Percentiles rank a stretch among this genome's conserved stretches.
phyloP scores from a whole-genome alignment of 1,140 invertebrate species.

The Pseudoatta argentina region DNA sequence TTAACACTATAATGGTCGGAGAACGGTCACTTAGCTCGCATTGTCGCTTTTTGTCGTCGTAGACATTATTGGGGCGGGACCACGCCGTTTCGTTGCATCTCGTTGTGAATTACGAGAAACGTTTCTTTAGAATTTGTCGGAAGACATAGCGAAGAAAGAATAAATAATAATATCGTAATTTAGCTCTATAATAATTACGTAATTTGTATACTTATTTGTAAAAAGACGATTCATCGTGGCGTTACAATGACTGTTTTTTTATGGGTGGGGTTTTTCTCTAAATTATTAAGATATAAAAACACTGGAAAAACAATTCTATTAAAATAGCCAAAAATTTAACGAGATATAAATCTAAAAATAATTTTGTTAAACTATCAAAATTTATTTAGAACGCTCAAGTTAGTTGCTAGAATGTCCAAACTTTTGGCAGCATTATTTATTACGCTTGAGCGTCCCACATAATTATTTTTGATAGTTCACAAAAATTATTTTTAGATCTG shows the following conservation, averaged over 20 bases:
- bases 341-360: too few species aligned
- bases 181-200: not conserved
- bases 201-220: not conserved
- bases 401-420: too few species aligned
- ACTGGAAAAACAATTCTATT: too few species aligned
- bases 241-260: too few species aligned
- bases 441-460: too few species aligned
- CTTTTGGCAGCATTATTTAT: too few species aligned
- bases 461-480: too few species aligned
- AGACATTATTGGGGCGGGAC: conserved; percentile 47
- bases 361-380: too few species aligned
- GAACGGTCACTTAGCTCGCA: conserved; percentile 52
- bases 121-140: not conserved
- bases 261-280: not conserved
- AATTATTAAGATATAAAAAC: not conserved
- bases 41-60: conserved; percentile 39
- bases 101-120: conserved; percentile 1
- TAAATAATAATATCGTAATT: not conserved
- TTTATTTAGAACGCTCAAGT: too few species aligned
- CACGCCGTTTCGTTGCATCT: conserved; percentile 31
- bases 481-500: too few species aligned
- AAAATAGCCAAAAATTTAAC: too few species aligned
- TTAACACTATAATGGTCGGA: conserved; percentile 50
- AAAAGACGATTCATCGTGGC: too few species aligned
- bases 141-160: not conserved